A percentile compares a stretch with the other conserved stretches of the same genome.
phyloP scores from a whole-genome alignment of 2,888 invertebrate genomes.

The Tethea ocularis region DNA sequence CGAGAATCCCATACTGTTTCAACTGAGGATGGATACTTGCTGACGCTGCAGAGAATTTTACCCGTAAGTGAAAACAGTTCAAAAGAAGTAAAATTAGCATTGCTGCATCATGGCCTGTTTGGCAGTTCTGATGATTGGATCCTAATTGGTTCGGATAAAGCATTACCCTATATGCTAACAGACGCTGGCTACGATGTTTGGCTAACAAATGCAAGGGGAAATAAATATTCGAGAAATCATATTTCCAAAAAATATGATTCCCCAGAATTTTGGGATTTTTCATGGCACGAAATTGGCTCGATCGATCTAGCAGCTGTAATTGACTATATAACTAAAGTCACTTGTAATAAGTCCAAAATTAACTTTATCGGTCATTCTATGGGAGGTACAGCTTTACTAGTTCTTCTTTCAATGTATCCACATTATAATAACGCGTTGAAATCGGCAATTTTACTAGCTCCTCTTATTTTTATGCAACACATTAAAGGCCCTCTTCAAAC shows the following conservation, averaged over 20 bases:
- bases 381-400: slow-evolving; percentile 52
- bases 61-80: slow-evolving; percentile 4
- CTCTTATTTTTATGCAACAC: slow-evolving; percentile 52
- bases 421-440: slow-evolving; percentile 45
- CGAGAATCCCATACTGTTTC: slow-evolving; percentile 43
- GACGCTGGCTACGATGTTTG: slow-evolving; percentile 81
- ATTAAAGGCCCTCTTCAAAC: slow-evolving; percentile 47
- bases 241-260: slow-evolving; percentile 21
- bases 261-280: slow-evolving; percentile 53
- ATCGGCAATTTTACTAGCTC: slow-evolving; percentile 49
- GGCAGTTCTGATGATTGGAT: slow-evolving; percentile 59
- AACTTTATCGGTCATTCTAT: slow-evolving; percentile 55
- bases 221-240: slow-evolving; percentile 49
- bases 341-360: slow-evolving; percentile 31
- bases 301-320: slow-evolving; percentile 51
- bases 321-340: slow-evolving; percentile 40
- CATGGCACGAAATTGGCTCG: slow-evolving; percentile 59
- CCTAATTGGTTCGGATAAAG: slow-evolving; percentile 42
- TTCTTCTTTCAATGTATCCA: slow-evolving; percentile 43
- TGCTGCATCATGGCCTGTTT: slow-evolving; percentile 53
- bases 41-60: slow-evolving; percentile 47
- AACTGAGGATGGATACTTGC: slow-evolving; percentile 48
- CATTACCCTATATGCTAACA: slow-evolving; percentile 66
- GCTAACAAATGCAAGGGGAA: slow-evolving; percentile 75
- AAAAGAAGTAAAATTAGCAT: slow-evolving; percentile 24